Evolutionary conservation across 2,113 vertebrate genomes (phyloP), one percentile per base, ranked within the genome.

Genomic region (Psettodes erumei): DNA sequence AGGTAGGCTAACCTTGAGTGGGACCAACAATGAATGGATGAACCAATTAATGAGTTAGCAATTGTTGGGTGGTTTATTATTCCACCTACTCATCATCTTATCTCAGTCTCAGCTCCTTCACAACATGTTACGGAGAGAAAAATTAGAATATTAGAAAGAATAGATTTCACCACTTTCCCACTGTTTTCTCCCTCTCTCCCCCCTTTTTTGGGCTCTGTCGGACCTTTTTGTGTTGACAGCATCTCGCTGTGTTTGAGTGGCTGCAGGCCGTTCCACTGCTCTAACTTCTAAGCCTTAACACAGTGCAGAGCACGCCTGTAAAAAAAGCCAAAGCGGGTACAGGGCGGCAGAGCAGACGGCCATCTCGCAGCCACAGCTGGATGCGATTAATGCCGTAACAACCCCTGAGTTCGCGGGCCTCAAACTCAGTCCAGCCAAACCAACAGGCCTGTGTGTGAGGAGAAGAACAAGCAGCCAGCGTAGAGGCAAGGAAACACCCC

Each of bases 371-470:
- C 40, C 42, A 81, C 88, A 89, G 89, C 90, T 90, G 86, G 71
- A 86, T 86, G 81, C 77, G 84, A 86, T 89, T 84, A 88, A 84
- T 68, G 80, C 86, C 80, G 75, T 53, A 70, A 47, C 70, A 80
- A 69, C 70, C 65, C 15, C 43, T 38, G 72, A n/a, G n/a, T n/a
- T n/a, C n/a, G n/a, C n/a, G n/a, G n/a, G n/a, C n/a, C n/a, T 75
- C 51, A 50, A 11, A 63, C 58, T 61, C 71, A 54, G 47, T 42
- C 54, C 65, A 50, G 59, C 50, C 54, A 30, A 72, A 81, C 77
- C 79, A 77, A 73, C 76, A 71, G 62, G 64, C 47, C 23, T 16
- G 59, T 66, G 64, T 72, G 63, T 70, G 74, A 9, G 68, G 63
- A 37, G 28, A 40, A 19, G 32, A 62, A 60, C 51, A 23, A 64